Conservation (phyloP, 2,888 invertebrate species). For the Campoletis raptor region DNA sequence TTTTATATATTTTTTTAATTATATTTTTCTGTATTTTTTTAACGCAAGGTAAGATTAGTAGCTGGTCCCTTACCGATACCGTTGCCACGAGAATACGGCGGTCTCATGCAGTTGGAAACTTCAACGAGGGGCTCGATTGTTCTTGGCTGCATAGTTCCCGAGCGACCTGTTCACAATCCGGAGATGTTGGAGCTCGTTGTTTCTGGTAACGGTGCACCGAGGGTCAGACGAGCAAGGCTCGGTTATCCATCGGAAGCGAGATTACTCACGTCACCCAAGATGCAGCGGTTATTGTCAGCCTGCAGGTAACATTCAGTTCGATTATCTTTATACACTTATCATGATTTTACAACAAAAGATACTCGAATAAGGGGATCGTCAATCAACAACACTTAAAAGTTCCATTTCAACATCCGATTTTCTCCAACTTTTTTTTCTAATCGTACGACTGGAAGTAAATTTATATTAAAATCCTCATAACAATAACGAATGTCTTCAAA, state of each 20-base stretch:
- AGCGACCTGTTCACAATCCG: conserved; percentile 83
- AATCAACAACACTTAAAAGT: conserved; percentile 5
- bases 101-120: conserved; percentile 84
- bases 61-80: conserved; percentile 84
- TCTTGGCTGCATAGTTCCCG: conserved; percentile 85
- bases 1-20: neutral
- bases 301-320: conserved; percentile 81
- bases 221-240: conserved; percentile 81
- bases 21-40: conserved; percentile 19
- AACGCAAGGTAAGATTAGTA: conserved; percentile 84
- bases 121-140: conserved; percentile 85
- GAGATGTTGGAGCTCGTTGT: conserved; percentile 84
- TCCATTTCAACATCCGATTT: neutral
- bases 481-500: neutral
- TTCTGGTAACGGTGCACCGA: conserved; percentile 82
- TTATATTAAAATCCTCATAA: too few species aligned
- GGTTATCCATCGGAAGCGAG: conserved; percentile 85
- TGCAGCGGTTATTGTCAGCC: conserved; percentile 85
- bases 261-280: conserved; percentile 85
- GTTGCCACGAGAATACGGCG: conserved; percentile 82
- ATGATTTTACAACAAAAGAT: conserved; percentile 11
- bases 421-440: neutral
- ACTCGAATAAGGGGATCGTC: conserved; percentile 29
- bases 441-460: neutral
- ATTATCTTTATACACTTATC: neutral